These are phyloP conservation scores for Camponotus vicinus DNA, from an alignment of 1,140 invertebrate species.

Conservation along the genomic window DNA sequence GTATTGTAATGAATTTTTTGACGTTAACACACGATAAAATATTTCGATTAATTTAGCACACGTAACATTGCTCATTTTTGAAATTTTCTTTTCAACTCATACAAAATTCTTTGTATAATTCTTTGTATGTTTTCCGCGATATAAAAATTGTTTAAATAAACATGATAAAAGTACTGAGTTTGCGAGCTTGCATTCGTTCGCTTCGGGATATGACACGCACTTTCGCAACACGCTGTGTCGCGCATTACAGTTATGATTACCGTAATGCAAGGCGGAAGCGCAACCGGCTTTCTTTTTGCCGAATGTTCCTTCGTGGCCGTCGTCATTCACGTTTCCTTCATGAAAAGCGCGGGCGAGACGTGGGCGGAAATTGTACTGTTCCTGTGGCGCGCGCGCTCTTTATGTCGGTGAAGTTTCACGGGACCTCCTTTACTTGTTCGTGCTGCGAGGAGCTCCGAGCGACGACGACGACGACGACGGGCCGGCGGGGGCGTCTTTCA, in stretches of 20 bases:
- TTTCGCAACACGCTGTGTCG: conserved; percentile 10
- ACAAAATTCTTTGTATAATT: no score
- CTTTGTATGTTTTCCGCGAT: not conserved
- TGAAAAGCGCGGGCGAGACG: conserved; percentile 39
- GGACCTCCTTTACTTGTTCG: conserved; percentile 34
- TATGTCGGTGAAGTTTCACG: conserved; percentile 58
- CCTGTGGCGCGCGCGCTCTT: conserved; percentile 30
- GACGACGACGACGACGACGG: conserved; percentile 7
- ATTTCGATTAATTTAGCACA: not conserved
- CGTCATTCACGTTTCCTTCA: conserved; percentile 11
- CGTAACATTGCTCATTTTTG: not conserved
- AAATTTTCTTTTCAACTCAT: no score
- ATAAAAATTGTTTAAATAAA: not conserved
- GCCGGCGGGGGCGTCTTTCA: conserved; percentile 33
- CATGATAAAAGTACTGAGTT: not conserved
- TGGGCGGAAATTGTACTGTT: conserved; percentile 58
- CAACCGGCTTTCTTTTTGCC: not conserved
- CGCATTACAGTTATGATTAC: conserved; percentile 33
- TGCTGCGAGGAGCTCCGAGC: conserved; percentile 51
- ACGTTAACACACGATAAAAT: not conserved
- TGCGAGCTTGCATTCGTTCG: not conserved
- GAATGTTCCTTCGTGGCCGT: conserved; percentile 15
- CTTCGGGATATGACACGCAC: not conserved
- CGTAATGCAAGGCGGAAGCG: conserved; percentile 12
- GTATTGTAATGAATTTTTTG: not conserved